These are phyloP conservation scores for Carapus acus DNA, from an alignment of 2,797 vertebrate species.

Conservation along the genomic window DNA sequence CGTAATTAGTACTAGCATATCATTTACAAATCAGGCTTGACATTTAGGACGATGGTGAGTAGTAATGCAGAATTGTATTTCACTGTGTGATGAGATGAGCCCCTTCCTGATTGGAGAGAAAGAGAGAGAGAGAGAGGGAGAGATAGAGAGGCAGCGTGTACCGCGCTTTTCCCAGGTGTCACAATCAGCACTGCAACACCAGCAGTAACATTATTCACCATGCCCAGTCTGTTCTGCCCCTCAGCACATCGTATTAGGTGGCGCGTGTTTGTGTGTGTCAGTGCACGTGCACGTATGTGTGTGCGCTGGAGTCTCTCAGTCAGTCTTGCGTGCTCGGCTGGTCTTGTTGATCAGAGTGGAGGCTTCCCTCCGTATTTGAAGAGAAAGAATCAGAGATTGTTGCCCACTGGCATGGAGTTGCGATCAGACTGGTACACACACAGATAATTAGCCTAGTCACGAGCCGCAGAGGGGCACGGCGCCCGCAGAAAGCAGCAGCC, in stretches of 20 bases:
- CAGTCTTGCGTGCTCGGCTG: background rate
- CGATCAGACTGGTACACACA: slow-evolving; percentile 16
- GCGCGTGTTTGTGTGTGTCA: slow-evolving; percentile 5
- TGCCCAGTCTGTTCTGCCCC: slow-evolving; percentile 25
- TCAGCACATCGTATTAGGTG: slow-evolving; percentile 14
- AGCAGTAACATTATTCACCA: slow-evolving; percentile 45
- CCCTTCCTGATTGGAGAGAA: slow-evolving; percentile 53
- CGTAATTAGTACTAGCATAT: slow-evolving; percentile 63
- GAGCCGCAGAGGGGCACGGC: too few relatives aligned
- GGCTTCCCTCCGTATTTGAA: slow-evolving; percentile 17
- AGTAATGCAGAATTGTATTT: slow-evolving; percentile 55
- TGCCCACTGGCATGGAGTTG: slow-evolving; percentile 1
- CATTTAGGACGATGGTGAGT: slow-evolving; percentile 61
- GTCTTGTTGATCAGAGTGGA: slow-evolving; percentile 8
- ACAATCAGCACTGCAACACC: slow-evolving; percentile 46
- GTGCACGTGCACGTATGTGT: too few relatives aligned
- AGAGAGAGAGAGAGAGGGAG: too few relatives aligned
- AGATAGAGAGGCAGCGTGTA: slow-evolving; percentile 26
- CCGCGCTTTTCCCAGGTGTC: slow-evolving; percentile 48
- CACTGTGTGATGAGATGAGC: slow-evolving; percentile 51
- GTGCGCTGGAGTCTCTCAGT: slow-evolving; percentile 6
- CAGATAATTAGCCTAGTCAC: slow-evolving; percentile 5
- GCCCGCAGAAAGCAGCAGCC: too few relatives aligned
- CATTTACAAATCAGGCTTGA: slow-evolving; percentile 69
- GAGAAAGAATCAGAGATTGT: slow-evolving; percentile 16